Percentiles rank a stretch among this genome's conserved stretches.
These are phyloP conservation scores for Taphrorychus bicolor DNA, from an alignment of 2,888 invertebrate genomes.

Conservation along the genomic window DNA sequence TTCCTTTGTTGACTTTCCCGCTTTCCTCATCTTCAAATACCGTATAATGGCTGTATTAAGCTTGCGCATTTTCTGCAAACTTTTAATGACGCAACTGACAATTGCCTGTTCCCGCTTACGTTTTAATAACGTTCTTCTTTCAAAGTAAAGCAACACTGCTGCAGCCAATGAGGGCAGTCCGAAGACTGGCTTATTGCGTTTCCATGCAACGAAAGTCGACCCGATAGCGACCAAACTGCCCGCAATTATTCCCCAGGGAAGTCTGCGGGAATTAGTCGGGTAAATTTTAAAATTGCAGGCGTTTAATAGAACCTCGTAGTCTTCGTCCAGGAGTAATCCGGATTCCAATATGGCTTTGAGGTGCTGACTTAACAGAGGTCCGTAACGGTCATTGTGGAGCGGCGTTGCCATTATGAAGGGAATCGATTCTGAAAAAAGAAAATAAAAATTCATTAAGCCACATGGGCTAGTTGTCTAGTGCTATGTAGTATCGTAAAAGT, in stretches of 20 bases:
- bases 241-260: slow-evolving; percentile 36
- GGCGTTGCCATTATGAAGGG: slow-evolving; percentile 3
- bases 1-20: slow-evolving; percentile 23
- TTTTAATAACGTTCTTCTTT: slow-evolving; percentile 18
- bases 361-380: slow-evolving; percentile 38
- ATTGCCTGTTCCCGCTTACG: slow-evolving; percentile 22
- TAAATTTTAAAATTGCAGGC: slow-evolving; percentile 32
- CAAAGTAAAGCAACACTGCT: slow-evolving; percentile 9
- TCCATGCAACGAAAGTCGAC: slow-evolving; percentile 36
- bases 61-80: slow-evolving; percentile 36
- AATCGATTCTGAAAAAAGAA: not conserved
- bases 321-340: slow-evolving; percentile 47
- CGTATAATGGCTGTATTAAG: slow-evolving; percentile 40
- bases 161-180: slow-evolving; percentile 35
- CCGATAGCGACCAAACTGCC: slow-evolving; percentile 27
- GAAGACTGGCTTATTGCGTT: slow-evolving; percentile 30
- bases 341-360: slow-evolving; percentile 45
- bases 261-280: slow-evolving; percentile 24
- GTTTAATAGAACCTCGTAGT: slow-evolving; percentile 45
- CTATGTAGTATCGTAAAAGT: not conserved
- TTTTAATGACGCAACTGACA: slow-evolving; percentile 32
- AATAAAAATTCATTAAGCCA: not conserved
- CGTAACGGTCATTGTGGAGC: slow-evolving; percentile 27
- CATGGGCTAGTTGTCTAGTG: not conserved
- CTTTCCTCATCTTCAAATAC: slow-evolving; percentile 43